Evolutionary conservation across 2,888 invertebrate species (phyloP).

Genomic region (Thymelicus acteon): DNA sequence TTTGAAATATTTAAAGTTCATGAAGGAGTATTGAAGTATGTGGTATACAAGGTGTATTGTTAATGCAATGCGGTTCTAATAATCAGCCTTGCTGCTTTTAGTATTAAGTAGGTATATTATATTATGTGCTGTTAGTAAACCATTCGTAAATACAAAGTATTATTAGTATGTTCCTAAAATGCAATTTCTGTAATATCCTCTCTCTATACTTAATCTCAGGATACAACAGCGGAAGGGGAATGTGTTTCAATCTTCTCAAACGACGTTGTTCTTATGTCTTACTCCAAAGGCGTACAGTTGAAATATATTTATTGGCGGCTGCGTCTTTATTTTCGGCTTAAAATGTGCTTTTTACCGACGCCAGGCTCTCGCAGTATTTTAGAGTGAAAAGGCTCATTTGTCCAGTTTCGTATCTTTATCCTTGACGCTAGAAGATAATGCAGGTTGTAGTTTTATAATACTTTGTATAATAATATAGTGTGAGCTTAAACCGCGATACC

Average conservation of each 20-base stretch:
- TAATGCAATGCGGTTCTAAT: no score
- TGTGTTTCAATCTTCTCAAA: constrained; percentile 3
- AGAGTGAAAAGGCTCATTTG: not conserved
- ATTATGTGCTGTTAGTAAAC: no score
- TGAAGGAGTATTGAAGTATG: no score
- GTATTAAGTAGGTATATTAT: no score
- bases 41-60: no score
- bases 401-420: not conserved
- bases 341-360: not conserved
- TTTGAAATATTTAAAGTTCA: no score
- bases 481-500: no score
- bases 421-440: no score
- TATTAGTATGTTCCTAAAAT: not conserved
- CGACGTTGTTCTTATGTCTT: not conserved
- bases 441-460: no score
- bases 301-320: not conserved
- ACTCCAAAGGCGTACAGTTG: not conserved
- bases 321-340: constrained; percentile 2
- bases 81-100: no score
- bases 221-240: not conserved
- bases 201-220: not conserved
- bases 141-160: no score
- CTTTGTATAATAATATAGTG: no score
- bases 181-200: not conserved
- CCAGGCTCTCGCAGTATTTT: not conserved